phyloP scores from a whole-genome alignment of 2,888 invertebrate species.

The Synanthedon vespiformis region DNA sequence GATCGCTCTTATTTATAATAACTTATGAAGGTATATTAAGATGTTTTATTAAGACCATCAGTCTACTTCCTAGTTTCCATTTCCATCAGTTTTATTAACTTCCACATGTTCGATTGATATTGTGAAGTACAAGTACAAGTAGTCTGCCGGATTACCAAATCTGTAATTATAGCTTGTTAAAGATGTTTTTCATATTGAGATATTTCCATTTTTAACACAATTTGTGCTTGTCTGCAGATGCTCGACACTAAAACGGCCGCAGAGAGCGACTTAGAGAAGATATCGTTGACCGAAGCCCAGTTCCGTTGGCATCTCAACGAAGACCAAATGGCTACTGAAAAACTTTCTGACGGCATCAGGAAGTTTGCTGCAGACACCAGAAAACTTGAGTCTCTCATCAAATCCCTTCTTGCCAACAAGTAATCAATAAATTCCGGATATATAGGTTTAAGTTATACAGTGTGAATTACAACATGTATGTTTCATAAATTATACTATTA shows the following conservation, averaged over 20 bases:
- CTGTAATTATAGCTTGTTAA: too few relatives aligned
- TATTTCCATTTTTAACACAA: neutral
- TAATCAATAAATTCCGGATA: constrained; percentile 9
- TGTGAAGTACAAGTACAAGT: too few relatives aligned
- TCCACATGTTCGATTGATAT: too few relatives aligned
- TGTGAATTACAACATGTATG: neutral
- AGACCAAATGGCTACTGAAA: constrained; percentile 98
- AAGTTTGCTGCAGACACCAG: constrained; percentile 95
- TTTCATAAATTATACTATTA: neutral
- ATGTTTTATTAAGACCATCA: too few relatives aligned
- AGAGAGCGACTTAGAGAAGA: constrained; percentile 77
- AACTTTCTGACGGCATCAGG: constrained; percentile 96
- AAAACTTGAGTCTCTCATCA: constrained; percentile 83
- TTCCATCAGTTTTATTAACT: too few relatives aligned
- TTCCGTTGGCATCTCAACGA: constrained; percentile 98
- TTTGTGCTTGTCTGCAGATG: constrained; percentile 27
- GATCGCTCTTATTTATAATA: too few relatives aligned
- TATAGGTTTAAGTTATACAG: too few relatives aligned
- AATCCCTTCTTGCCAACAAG: constrained; percentile 48
- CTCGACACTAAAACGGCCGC: constrained; percentile 76
- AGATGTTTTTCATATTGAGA: neutral
- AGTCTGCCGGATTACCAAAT: too few relatives aligned
- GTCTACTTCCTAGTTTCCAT: too few relatives aligned
- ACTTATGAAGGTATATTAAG: too few relatives aligned
- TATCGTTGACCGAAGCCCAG: constrained; percentile 83